Base-by-base conservation (phyloP, 2,113 vertebrate genomes). In the Leptocoma aspasia region DNA sequence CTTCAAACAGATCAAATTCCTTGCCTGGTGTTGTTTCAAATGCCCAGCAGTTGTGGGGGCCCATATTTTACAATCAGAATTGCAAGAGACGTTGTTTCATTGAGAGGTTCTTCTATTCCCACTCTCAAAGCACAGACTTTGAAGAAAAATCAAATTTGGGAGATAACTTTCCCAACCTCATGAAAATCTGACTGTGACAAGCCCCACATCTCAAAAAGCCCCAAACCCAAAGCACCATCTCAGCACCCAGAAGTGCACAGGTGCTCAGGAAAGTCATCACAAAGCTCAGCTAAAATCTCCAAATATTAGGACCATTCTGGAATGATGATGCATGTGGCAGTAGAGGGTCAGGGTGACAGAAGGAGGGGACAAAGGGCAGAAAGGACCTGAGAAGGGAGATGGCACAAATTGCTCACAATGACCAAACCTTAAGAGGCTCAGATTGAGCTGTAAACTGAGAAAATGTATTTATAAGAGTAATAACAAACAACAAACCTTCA, bases 271-370 rank as follows among this genome's bases (percentile, higher is more conserved):
- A 90, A 85, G 27, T 10, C 24, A 75, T 19, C 64, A 8, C 1
- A 79, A 42, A 79, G 35, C 18, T 63, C 27, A 16, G 11, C 11
- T 44, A 23, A 33, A 44, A 41, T 8, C 15, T 26, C 37, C 50
- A 69, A 37, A 41, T 24, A 22, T 69, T 5, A 31, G 49, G 27
- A 20, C 28, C 7, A 5, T 5, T 28, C 7, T 66, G 44, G 20
- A 64, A 33, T 5, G 23, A 8, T 5, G 30, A 54, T 23, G 19
- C 8, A 7, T 2, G 0, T 18, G 49, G 33, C 45, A 47, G 9
- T 4, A 17, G 33, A 77, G 18, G 26, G 27, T 9, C 35, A 54
- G 15, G 26, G 13, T 9, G 59, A 41, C 42, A 45, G 20, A 73
- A 35, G 4, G 14, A 84, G 26, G 37, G 27, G n/a, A 33, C 7